phyloP scores from a whole-genome alignment of 2,113 vertebrate species.

The Silurus asotus region DNA sequence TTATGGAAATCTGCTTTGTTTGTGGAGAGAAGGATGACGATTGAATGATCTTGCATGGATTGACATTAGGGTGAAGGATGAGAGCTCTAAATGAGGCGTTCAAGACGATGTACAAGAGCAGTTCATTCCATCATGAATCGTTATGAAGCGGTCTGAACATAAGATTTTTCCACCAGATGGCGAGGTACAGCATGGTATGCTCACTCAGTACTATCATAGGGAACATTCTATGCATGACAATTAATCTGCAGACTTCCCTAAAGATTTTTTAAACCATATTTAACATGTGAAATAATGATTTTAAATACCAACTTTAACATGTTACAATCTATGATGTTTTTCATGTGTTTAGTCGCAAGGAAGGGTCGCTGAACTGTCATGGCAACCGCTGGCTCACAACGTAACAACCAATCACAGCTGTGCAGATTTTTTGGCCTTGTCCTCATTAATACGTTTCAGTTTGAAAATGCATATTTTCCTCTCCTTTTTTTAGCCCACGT shows the following conservation, averaged over 20 bases:
- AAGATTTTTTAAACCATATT: not conserved
- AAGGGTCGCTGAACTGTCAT: too few relatives aligned
- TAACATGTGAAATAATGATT: too few relatives aligned
- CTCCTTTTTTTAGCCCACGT: too few relatives aligned
- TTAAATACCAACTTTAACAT: too few relatives aligned
- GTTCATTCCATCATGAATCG: not conserved
- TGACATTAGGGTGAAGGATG: not conserved
- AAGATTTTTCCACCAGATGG: not conserved
- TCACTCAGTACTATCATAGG: not conserved
- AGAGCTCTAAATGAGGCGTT: not conserved
- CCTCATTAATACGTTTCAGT: too few relatives aligned
- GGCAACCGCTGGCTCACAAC: too few relatives aligned
- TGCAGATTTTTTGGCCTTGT: too few relatives aligned
- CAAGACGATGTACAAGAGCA: not conserved
- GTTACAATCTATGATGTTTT: too few relatives aligned
- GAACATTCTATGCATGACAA: constrained; percentile 27
- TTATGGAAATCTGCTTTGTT: not conserved
- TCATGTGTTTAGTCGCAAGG: too few relatives aligned
- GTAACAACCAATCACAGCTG: too few relatives aligned
- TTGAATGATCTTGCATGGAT: not conserved
- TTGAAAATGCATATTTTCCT: too few relatives aligned
- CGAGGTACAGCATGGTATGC: not conserved
- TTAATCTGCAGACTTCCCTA: constrained; percentile 6
- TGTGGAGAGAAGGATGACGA: not conserved
- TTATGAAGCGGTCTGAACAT: not conserved